A percentile compares a stretch with the other conserved stretches of the same genome.
These are phyloP conservation scores for Triplophysa dalaica DNA, from an alignment of 2,113 vertebrate species.

Conservation along the genomic window DNA sequence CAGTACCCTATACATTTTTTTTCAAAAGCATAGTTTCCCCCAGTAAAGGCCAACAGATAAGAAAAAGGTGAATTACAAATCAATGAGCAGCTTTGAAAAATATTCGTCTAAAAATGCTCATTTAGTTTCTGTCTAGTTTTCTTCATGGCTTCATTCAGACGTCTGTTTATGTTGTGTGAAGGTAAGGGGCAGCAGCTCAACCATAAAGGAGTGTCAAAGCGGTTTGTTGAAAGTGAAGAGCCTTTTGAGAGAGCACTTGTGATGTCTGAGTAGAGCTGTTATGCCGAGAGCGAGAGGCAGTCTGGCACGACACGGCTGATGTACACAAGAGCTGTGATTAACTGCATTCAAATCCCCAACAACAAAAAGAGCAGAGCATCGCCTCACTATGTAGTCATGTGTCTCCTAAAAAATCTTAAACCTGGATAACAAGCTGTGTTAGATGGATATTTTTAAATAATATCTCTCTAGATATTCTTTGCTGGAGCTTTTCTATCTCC, in stretches of 20 bases:
- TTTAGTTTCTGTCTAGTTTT: background rate
- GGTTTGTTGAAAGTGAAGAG: slow-evolving; percentile 9
- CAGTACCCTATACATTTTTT: too few relatives aligned
- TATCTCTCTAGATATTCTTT: too few relatives aligned
- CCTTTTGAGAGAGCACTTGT: slow-evolving; percentile 25
- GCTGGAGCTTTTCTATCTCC: too few relatives aligned
- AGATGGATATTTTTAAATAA: background rate
- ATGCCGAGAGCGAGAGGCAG: slow-evolving; percentile 23
- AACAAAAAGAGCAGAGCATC: slow-evolving; percentile 35
- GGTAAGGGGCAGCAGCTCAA: background rate
- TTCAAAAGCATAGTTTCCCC: too few relatives aligned
- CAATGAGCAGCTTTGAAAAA: background rate
- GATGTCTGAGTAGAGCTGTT: slow-evolving; percentile 36
- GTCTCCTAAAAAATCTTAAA: slow-evolving; percentile 13
- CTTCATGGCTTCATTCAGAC: background rate
- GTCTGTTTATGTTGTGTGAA: slow-evolving; percentile 10
- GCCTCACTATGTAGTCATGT: slow-evolving; percentile 11
- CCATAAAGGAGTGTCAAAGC: background rate
- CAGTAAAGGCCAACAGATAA: too few relatives aligned
- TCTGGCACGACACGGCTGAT: slow-evolving; percentile 37
- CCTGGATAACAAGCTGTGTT: background rate
- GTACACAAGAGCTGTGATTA: slow-evolving; percentile 49
- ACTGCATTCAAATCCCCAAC: slow-evolving; percentile 41
- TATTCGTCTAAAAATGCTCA: background rate
- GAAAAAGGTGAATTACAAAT: background rate